Conservation (phyloP, 2,797 vertebrate species). For the Uromys caudimaculatus region DNA sequence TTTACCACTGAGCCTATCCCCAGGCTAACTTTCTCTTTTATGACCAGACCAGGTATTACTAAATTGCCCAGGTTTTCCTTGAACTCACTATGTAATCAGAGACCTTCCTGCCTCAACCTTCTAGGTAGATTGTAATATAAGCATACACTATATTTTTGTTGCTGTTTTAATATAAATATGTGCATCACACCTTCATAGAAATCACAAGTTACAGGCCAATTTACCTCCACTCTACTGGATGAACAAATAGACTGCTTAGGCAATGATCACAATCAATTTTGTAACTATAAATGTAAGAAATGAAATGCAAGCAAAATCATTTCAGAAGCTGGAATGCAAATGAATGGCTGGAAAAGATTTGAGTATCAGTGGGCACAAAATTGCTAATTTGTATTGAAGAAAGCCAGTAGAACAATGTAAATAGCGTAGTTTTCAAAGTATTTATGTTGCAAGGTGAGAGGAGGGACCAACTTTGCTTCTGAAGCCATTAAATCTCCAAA, state of each 20-base stretch:
- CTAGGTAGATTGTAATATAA: neutral
- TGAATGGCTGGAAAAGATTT: neutral
- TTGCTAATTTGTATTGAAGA: neutral
- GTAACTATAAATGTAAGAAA: neutral
- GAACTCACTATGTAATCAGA: neutral
- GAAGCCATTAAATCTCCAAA: neutral
- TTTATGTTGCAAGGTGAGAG: neutral
- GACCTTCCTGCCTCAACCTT: neutral
- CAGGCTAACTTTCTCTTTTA: neutral
- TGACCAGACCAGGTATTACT: neutral
- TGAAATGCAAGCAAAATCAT: constrained; percentile 35
- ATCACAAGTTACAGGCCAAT: neutral
- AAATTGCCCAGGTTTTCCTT: neutral
- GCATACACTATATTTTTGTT: neutral
- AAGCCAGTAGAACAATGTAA: constrained; percentile 8
- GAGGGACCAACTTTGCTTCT: neutral
- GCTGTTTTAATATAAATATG: constrained; percentile 39
- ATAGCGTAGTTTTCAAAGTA: neutral
- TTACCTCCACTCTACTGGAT: neutral
- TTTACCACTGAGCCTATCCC: neutral
- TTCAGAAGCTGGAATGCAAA: neutral
- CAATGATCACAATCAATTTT: neutral
- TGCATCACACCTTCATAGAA: constrained; percentile 6
- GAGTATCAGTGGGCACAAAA: neutral
- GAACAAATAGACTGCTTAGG: constrained; percentile 7